Evolutionary conservation across 2,888 invertebrate species (phyloP), one percentile per base, ranked within the genome.

Genomic region (Abrostola tripartita): DNA sequence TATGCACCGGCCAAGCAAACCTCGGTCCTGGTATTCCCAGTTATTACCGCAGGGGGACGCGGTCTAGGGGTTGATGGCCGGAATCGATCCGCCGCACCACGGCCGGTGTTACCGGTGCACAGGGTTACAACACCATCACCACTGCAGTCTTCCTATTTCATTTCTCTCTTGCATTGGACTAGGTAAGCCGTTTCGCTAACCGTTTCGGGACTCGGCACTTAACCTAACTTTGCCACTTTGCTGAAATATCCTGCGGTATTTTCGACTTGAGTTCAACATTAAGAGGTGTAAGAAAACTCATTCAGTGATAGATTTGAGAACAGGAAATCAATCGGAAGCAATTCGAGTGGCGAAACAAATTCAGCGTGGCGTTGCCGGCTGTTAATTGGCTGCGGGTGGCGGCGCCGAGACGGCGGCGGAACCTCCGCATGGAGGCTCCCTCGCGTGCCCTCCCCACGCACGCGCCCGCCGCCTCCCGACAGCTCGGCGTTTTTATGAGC

Each of bases 301-400:
- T 79, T 75, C 74, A 78, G 79, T 58, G 81, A 83, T 76, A 68
- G 82, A 85, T 88, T 86, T 78, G 80, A 82, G 85, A 84, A 86
- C 85, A 84, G 90, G 88, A 92, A 93, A 93, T 93, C 92, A 93
- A 92, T 94, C 93, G 92, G 92, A 93, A 93, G 92, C 90, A 90
- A 90, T 91, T 89, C 85, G 83, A 93, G 90, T 90, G 89, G 89
- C 83, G 93, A 92, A 93, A 93, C 90, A 92, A 94, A 93, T 91
- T 93, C 90, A 90, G 85, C 90, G 88, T 92, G 90, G 91, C 86
- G 87, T 90, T 92, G 92, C 92, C 87, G 90, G 87, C 91, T 90
- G 93, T 92, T 94, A 94, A 94, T 94, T 94, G 94, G 93, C 92
- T 94, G 93, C 94, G 93, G 94, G 94, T 90, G 93, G 93, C 88